Evolutionary conservation across 2,888 invertebrate species (phyloP), one percentile per base, ranked within the genome.

Genomic region (Acheta domesticus): DNA sequence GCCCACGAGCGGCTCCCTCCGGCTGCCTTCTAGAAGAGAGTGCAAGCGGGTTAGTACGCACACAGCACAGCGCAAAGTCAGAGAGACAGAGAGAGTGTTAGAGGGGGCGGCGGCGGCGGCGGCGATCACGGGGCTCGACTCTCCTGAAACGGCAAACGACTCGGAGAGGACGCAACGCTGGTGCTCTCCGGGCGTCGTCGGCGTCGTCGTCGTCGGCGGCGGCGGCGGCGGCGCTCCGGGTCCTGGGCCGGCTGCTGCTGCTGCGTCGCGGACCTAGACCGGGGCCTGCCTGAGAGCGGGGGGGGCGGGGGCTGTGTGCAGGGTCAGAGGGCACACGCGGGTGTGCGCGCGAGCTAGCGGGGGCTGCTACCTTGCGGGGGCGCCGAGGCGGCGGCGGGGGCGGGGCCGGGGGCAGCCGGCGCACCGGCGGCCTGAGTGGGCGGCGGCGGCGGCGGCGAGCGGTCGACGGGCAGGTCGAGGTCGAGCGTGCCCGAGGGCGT

Each of bases 401-500:
- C 16, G 62, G 16, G 4, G 12, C 16, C 62, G n/a, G 11, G 81
- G 88, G 87, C 84, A 86, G 81, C 20, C 83, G 82, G 74, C 82
- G 78, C 79, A 82, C 36, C 36, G 36, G 36, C 36, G 36, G 36
- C 62, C 62, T 12, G 62, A 62, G 62, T 14, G n/a, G n/a, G n/a
- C 62, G 62, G 16, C 62, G 62, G n/a, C 5, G 62, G 62, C 62
- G 62, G 62, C n/a, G 62, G 62, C n/a, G 62, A 62, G 62, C 62
- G 62, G 62, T 62, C 62, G 62, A n/a, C 62, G n/a, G 62, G 62
- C 62, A 62, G 62, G 21, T 83, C 83, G 74, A 83, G 78, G 36
- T 83, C 83, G 74, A 83, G 78, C 79, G 82, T 83, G 78, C 82
- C 80, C 78, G 82, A 81, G 21, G 83, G 83, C 16, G 83, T 83